These are phyloP conservation scores for Lepisosteus oculatus DNA, from an alignment of 2,113 vertebrate species.

Conservation along the genomic window DNA sequence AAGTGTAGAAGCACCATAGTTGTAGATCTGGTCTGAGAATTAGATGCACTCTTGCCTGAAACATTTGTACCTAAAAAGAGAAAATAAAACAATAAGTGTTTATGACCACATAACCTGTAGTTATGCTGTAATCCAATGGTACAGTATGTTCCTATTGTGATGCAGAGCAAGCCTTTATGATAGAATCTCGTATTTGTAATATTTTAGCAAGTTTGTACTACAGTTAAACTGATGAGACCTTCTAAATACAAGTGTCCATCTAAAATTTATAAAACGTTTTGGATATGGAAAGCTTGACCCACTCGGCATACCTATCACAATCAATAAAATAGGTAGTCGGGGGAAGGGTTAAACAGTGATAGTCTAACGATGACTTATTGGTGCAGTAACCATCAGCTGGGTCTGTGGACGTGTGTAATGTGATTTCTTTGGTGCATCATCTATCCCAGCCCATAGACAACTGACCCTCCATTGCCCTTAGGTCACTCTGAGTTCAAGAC, in stretches of 20 bases:
- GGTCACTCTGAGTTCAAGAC: constrained; percentile 66
- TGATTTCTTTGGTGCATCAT: constrained; percentile 61
- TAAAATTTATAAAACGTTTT: constrained; percentile 23
- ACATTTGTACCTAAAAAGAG: no score
- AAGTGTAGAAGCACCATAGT: background rate
- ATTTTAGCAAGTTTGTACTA: no score
- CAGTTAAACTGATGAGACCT: no score
- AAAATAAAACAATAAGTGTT: no score
- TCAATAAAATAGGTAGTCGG: constrained; percentile 50
- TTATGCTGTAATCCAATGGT: no score
- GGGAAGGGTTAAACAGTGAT: constrained; percentile 52
- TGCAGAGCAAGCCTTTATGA: no score
- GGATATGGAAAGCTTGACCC: constrained; percentile 49
- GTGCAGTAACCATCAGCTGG: constrained; percentile 64
- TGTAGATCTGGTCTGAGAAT: background rate
- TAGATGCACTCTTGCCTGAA: no score
- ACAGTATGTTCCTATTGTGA: no score
- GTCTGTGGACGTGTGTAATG: constrained; percentile 65
- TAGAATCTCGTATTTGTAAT: no score
- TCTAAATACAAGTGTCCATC: no score
- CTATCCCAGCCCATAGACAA: constrained; percentile 69
- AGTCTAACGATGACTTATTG: constrained; percentile 70
- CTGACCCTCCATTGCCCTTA: constrained; percentile 56
- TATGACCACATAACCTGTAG: no score
- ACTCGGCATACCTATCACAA: constrained; percentile 54